phyloP scores from a whole-genome alignment of 2,797 vertebrate genomes.

The Discoglossus pictus region DNA sequence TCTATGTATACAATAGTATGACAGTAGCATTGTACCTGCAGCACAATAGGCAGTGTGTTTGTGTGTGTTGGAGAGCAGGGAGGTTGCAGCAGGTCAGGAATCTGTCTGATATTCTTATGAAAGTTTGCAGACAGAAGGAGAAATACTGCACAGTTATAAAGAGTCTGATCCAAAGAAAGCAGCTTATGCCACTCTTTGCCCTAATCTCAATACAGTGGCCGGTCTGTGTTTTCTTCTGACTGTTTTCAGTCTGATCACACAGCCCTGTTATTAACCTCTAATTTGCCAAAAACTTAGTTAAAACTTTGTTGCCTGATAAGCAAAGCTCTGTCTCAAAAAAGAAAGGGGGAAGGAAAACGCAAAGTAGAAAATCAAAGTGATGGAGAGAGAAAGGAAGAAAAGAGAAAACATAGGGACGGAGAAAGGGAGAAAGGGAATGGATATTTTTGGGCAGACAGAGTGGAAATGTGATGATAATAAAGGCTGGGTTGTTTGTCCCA shows the following conservation, averaged over 20 bases:
- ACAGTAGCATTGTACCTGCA: no score
- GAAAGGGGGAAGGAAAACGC: neutral
- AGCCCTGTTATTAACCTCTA: neutral
- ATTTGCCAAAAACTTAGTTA: neutral
- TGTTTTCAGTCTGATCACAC: conserved; percentile 1
- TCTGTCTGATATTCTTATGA: no score
- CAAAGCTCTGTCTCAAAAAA: neutral
- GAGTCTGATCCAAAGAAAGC: conserved; percentile 36
- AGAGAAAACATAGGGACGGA: neutral
- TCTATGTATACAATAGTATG: no score
- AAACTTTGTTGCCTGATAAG: no score
- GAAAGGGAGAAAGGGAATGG: neutral
- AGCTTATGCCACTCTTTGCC: conserved; percentile 34
- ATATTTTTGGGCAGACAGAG: conserved; percentile 35
- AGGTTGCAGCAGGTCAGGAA: no score
- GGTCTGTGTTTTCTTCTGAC: conserved; percentile 15
- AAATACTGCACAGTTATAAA: conserved; percentile 20
- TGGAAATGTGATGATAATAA: conserved; percentile 47
- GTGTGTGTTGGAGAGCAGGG: no score
- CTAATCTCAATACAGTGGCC: conserved; percentile 40
- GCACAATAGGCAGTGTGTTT: no score
- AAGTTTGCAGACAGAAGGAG: neutral
- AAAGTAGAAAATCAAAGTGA: neutral
- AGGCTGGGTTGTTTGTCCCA: conserved; percentile 33
- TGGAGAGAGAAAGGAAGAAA: neutral